Evolutionary conservation across 2,797 vertebrate species (phyloP).

Genomic region (Dipus sagitta): DNA sequence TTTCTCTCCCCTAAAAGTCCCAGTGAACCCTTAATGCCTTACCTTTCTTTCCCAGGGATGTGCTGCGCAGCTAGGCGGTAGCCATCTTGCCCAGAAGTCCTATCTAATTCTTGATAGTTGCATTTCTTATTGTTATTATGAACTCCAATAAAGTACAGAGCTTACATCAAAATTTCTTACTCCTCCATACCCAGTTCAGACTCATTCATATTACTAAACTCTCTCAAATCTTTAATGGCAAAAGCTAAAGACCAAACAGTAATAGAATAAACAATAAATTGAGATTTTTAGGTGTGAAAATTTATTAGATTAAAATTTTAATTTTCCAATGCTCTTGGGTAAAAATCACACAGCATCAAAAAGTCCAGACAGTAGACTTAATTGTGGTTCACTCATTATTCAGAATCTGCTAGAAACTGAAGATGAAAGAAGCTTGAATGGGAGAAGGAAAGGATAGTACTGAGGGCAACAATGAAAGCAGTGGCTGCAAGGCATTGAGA

Average conservation of each 20-base stretch:
- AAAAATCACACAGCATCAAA: not conserved
- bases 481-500: not conserved
- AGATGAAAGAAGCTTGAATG: not conserved
- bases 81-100: too few relatives aligned
- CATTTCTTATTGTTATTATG: not conserved
- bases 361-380: not conserved
- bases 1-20: too few relatives aligned
- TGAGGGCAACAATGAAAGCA: rapidly evolving
- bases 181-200: not conserved
- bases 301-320: slow-evolving; percentile 63
- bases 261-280: not conserved
- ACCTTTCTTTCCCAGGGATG: too few relatives aligned
- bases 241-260: not conserved
- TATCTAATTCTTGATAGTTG: not conserved
- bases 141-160: not conserved
- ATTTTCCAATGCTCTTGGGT: not conserved
- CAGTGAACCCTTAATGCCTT: too few relatives aligned
- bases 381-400: not conserved
- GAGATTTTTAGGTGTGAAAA: not conserved
- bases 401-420: not conserved
- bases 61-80: too few relatives aligned
- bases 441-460: not conserved
- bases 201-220: not conserved
- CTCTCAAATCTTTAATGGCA: not conserved
- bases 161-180: not conserved